Base-by-base conservation (phyloP, 2,797 vertebrate genomes). In the Trematomus bernacchii region DNA sequence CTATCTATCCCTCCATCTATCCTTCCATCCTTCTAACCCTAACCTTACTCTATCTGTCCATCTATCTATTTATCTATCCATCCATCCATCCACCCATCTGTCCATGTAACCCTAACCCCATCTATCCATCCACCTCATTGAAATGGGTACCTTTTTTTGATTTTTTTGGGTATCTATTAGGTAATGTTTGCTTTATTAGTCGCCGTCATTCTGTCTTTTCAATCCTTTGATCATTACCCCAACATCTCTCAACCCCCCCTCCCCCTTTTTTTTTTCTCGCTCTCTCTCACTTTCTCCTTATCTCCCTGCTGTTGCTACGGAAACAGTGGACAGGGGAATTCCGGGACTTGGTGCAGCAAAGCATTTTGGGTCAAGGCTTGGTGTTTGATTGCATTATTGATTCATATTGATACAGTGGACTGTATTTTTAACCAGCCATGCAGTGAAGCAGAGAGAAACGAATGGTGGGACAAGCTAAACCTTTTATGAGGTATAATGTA, bases 301-400 rank as follows among this genome's bases (percentile, higher is more conserved):
- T 78, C 74, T 82, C 74, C 80, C 73, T 60, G 54, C 89, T 90
- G 91, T 94, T 93, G 89, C 89, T 88, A 92, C 76, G 86, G 91
- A 89, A 94, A 93, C 91, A 87, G 86, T 85, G 86, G 83, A 88
- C 89, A 78, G 87, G 78, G 84, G 85, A 83, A 91, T 92, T 92
- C 78, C 89, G 85, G 90, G 88, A 93, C 79, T 86, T 86, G 72
- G 73, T 73, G 81, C 72, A 88, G 73, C 70, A 71, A 85, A 85
- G 82, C 76, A 73, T 88, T 91, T 82, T 80, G 72, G 84, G 76
- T 82, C 54, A 84, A 77, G 66, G 62, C 76, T 83, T 65, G 62
- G 68, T 53, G 60, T 85, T 68, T 66, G 70, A 76, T 85, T 90
- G 74, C 60, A 70, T 76, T 72, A 82, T 77, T 76, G 74, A 76